phyloP scores from a whole-genome alignment of 2,888 invertebrate genomes.

The Ophion ellenae region DNA sequence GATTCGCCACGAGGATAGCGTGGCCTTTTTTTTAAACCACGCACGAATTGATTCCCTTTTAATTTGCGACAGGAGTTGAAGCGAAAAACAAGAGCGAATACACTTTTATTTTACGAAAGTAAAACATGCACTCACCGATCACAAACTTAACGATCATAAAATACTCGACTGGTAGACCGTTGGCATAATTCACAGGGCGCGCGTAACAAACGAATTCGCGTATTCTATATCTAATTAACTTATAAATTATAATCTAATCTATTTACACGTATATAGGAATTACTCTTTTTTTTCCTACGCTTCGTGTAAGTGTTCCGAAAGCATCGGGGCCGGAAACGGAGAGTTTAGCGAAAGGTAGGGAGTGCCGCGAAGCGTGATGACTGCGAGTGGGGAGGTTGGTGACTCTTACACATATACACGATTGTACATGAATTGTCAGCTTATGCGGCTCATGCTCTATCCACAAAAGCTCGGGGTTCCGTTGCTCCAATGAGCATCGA shows the following conservation, averaged over 20 bases:
- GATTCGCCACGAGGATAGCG: background rate
- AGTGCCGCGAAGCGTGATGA: slow-evolving; percentile 5
- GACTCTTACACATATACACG: background rate
- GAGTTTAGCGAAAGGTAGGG: slow-evolving; percentile 11
- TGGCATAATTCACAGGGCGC: slow-evolving; percentile 60
- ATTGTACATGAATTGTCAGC: background rate
- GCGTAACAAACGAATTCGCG: slow-evolving; percentile 41
- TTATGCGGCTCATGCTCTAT: background rate
- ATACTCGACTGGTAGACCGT: slow-evolving; percentile 52
- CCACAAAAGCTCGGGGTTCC: background rate
- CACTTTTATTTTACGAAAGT: slow-evolving; percentile 7
- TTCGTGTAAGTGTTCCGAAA: slow-evolving; percentile 70
- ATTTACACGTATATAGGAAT: slow-evolving; percentile 72
- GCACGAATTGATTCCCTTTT: slow-evolving; percentile 28
- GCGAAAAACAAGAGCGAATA: background rate
- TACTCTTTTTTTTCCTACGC: slow-evolving; percentile 36
- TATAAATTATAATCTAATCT: slow-evolving; percentile 77
- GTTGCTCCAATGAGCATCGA: slow-evolving; percentile 12
- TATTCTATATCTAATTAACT: slow-evolving; percentile 72
- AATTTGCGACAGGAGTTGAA: background rate
- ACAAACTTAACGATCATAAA: slow-evolving; percentile 57
- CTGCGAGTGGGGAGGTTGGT: background rate
- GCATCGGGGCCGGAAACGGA: slow-evolving; percentile 59
- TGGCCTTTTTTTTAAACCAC: background rate
- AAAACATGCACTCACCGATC: slow-evolving; percentile 52